Conservation (phyloP, 2,888 invertebrate genomes). For the Drosophila helvetica region DNA sequence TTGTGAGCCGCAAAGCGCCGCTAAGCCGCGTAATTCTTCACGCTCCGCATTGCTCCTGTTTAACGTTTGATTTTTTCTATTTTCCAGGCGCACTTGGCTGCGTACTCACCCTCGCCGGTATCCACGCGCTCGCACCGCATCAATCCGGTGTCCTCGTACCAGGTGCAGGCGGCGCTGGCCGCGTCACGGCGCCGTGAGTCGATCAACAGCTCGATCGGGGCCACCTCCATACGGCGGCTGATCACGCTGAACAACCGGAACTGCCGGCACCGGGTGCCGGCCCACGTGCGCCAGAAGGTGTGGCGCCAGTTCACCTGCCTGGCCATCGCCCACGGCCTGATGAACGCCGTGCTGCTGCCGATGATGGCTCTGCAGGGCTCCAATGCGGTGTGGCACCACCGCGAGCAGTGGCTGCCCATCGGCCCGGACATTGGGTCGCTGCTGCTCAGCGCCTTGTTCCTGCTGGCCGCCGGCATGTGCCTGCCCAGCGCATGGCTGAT, state of each 20-base stretch:
- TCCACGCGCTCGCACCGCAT: constrained; percentile 86
- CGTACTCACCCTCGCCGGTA: constrained; percentile 87
- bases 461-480: constrained; percentile 86
- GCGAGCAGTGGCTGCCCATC: constrained; percentile 82
- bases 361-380: constrained; percentile 83
- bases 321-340: constrained; percentile 81
- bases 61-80: background rate
- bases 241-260: constrained; percentile 86
- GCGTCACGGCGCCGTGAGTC: constrained; percentile 87
- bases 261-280: constrained; percentile 83
- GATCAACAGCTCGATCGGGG: constrained; percentile 89
- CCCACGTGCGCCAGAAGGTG: constrained; percentile 81
- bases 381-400: constrained; percentile 84
- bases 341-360: constrained; percentile 81
- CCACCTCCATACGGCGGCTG: constrained; percentile 90
- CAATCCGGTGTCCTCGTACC: constrained; percentile 83
- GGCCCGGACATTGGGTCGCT: constrained; percentile 86
- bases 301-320: constrained; percentile 81
- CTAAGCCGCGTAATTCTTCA: background rate
- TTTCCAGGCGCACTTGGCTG: constrained; percentile 85
- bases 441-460: constrained; percentile 87
- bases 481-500: constrained; percentile 85
- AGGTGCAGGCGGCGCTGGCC: constrained; percentile 82
- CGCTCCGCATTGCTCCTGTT: background rate
- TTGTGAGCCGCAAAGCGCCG: background rate